phyloP scores from a whole-genome alignment of 1,140 invertebrate species.

The Plectrocnemia conspersa region DNA sequence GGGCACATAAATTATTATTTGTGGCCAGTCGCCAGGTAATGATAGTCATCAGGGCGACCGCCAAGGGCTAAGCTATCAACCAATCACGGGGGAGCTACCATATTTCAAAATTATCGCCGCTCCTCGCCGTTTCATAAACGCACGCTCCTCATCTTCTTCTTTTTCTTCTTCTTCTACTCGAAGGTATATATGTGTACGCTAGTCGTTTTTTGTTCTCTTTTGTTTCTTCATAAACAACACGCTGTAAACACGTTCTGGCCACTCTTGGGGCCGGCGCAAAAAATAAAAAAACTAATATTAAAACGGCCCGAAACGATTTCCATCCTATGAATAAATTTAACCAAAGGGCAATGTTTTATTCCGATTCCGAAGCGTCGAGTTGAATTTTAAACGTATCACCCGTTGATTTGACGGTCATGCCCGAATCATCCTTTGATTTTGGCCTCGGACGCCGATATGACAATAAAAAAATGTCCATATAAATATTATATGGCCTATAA shows the following conservation, averaged over 20 bases:
- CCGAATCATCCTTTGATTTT: background rate
- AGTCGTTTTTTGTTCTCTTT: constrained; percentile 32
- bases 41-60: constrained; percentile 35
- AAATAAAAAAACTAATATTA: constrained; percentile 28
- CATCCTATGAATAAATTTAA: constrained; percentile 36
- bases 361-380: background rate
- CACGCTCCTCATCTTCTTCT: constrained; percentile 5
- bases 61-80: constrained; percentile 34
- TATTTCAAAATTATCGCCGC: constrained; percentile 36
- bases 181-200: too few relatives aligned
- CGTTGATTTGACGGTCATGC: constrained; percentile 1
- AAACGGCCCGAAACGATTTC: constrained; percentile 33
- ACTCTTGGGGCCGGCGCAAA: constrained; percentile 1
- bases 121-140: constrained; percentile 14
- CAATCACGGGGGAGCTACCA: constrained; percentile 34
- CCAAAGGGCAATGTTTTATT: constrained; percentile 4
- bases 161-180: constrained; percentile 16
- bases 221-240: constrained; percentile 33
- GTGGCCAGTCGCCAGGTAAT: constrained; percentile 33
- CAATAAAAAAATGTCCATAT: too few relatives aligned
- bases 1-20: constrained; percentile 32
- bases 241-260: constrained; percentile 31
- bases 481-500: too few relatives aligned
- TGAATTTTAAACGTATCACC: constrained; percentile 12
- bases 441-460: too few relatives aligned